Evolutionary conservation across 2,888 invertebrate genomes (phyloP), one percentile per base, ranked within the genome.

Genomic region (Diogma glabrata): DNA sequence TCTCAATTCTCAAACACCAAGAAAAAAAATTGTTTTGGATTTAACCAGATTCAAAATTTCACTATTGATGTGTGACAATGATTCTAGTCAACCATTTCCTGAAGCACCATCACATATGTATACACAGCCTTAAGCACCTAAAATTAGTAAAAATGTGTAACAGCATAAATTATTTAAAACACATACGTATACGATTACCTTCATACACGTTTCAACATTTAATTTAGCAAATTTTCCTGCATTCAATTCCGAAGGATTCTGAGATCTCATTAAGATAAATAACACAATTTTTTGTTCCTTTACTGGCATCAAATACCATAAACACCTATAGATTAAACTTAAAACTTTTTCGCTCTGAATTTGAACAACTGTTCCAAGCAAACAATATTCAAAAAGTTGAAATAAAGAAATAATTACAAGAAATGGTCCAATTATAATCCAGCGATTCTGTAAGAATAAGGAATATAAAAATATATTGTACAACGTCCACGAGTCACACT

Each of bases 351-450:
- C 40, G n/a, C 20, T 40, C 40, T 40, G 19, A 40, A 20, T 19
- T 19, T 40, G 19, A 40, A 40, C n/a, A n/a, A 40, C n/a, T 40
- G 40, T 40, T 20, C 40, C 40, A 40, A 40, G 40, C 17, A 40
- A 12, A 19, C 40, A 40, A 10, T 40, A 40, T n/a, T 40, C 40
- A 9, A 19, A 5, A 10, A 40, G 19, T n/a, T 40, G 40, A n/a
- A 40, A 40, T 40, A 40, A 4, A 3, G n/a, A 5, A 12, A n/a
- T 20, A 19, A 40, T 19, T 5, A 17, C 19, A 12, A 40, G 17
- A 20, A 40, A 40, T 19, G 19, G 40, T 4, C 40, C 40, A 40
- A 40, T n/a, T n/a, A n/a, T n/a, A 20, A 17, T 9, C 40, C 19
- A 40, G 10, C n/a, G 10, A 4, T 17, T 20, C 40, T 40, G 19